phyloP scores from a whole-genome alignment of 2,113 vertebrate genomes.

The Labeo catla region DNA sequence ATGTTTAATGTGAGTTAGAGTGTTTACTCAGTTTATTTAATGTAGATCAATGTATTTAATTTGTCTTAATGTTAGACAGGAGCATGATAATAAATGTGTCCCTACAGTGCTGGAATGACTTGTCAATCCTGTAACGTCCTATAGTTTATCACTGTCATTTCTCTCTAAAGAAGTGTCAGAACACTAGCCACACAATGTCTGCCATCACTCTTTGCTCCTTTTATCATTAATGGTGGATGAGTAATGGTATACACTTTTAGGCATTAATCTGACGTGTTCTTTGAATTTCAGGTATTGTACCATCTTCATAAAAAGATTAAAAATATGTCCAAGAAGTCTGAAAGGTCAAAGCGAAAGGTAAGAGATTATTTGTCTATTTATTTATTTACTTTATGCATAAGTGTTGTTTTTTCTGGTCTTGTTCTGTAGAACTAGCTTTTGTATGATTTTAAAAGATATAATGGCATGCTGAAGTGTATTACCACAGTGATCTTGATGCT shows the following conservation, averaged over 20 bases:
- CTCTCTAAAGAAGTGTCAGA: not conserved
- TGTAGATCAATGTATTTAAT: not conserved
- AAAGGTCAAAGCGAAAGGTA: slow-evolving; percentile 86
- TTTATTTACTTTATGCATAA: too few species aligned
- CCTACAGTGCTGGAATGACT: not conserved
- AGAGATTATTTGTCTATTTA: not conserved
- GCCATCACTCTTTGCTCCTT: not conserved
- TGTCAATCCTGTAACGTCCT: not conserved
- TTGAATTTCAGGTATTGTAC: slow-evolving; percentile 76
- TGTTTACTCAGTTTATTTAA: not conserved
- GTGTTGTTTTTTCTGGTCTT: not conserved
- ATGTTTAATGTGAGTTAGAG: not conserved
- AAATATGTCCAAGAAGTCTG: slow-evolving; percentile 86
- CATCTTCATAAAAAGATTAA: slow-evolving; percentile 88
- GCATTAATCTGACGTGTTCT: not conserved
- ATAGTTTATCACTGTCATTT: slow-evolving; percentile 2
- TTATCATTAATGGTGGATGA: not conserved
- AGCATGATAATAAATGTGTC: not conserved
- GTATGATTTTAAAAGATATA: not conserved
- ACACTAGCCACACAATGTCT: not conserved
- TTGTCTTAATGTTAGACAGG: not conserved
- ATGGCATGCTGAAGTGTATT: not conserved
- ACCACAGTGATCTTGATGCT: not conserved
- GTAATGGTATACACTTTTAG: not conserved
- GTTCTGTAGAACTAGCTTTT: not conserved